A percentile compares a stretch with the other conserved stretches of the same genome.
phyloP scores from a whole-genome alignment of 2,797 vertebrate species.

The Pseudopleuronectes americanus region DNA sequence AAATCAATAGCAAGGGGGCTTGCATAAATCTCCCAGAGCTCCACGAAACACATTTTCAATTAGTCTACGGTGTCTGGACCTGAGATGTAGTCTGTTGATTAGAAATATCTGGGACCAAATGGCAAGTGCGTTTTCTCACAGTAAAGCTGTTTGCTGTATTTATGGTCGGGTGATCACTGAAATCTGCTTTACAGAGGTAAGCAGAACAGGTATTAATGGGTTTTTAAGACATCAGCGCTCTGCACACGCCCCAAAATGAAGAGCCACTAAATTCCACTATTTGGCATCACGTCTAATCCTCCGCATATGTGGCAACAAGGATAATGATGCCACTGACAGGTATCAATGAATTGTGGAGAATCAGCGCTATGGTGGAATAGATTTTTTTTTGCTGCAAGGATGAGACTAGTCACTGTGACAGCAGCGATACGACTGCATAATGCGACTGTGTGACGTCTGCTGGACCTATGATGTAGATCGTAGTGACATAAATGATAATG shows the following conservation, averaged over 20 bases:
- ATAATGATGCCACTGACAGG: neutral
- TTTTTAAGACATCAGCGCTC: neutral
- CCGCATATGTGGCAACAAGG: neutral
- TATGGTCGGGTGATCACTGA: slow-evolving; percentile 12
- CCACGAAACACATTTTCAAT: slow-evolving; percentile 61
- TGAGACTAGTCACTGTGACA: slow-evolving; percentile 17
- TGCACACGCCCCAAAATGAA: neutral
- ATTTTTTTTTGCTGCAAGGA: slow-evolving; percentile 4
- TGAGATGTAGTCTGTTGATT: slow-evolving; percentile 47
- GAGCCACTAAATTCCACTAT: neutral
- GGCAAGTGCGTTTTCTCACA: neutral
- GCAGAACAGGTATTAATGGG: slow-evolving; percentile 1
- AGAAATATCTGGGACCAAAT: slow-evolving; percentile 47
- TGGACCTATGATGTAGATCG: slow-evolving; percentile 32
- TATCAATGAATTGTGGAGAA: slow-evolving; percentile 9
- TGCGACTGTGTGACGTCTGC: slow-evolving; percentile 21
- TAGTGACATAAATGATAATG: slow-evolving; percentile 56
- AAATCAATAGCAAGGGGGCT: slow-evolving; percentile 38
- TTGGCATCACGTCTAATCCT: neutral
- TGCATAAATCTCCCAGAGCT: slow-evolving; percentile 51
- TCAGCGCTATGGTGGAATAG: neutral
- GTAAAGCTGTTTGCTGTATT: slow-evolving; percentile 21
- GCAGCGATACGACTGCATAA: slow-evolving; percentile 14
- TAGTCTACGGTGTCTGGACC: slow-evolving; percentile 28
- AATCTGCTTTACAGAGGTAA: slow-evolving; percentile 8